Evolutionary conservation across 2,888 invertebrate species (phyloP).

Genomic region (Vandiemenella viatica): DNA sequence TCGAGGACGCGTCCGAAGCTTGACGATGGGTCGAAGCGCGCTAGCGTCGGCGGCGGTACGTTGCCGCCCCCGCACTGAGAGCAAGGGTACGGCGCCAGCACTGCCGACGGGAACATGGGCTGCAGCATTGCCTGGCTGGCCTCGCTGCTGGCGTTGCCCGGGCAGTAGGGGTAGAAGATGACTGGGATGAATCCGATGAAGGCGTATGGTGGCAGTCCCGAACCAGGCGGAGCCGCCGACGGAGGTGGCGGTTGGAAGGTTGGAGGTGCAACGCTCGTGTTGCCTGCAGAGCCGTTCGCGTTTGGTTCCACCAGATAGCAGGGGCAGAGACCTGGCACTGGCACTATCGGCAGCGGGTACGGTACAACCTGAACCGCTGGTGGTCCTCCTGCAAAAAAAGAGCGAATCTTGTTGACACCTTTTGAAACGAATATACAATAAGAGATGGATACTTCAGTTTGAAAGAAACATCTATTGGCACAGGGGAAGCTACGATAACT

Average conservation of each 20-base stretch:
- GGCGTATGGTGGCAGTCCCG: conserved; percentile 34
- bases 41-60: not conserved
- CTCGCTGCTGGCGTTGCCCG: conserved; percentile 30
- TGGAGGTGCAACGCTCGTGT: conserved; percentile 12
- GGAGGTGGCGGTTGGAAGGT: conserved; percentile 18
- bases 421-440: too few species aligned
- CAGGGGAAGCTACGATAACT: too few species aligned
- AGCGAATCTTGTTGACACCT: too few species aligned
- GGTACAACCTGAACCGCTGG: conserved; percentile 35
- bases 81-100: conserved; percentile 45
- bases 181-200: conserved; percentile 56
- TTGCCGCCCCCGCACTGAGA: conserved; percentile 32
- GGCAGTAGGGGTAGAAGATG: conserved; percentile 52
- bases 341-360: conserved; percentile 42
- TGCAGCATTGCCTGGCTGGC: conserved; percentile 28
- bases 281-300: conserved; percentile 26
- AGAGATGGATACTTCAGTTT: too few species aligned
- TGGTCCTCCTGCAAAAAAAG: not conserved
- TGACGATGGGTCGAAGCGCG: conserved; percentile 12
- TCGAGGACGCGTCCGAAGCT: conserved; percentile 22
- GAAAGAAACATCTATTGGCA: too few species aligned
- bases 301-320: conserved; percentile 45
- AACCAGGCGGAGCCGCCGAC: conserved; percentile 16
- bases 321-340: conserved; percentile 44
- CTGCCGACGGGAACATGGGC: conserved; percentile 43